Evolutionary conservation across 2,888 invertebrate genomes (phyloP), one percentile per base, ranked within the genome.

Genomic region (Pomacea canaliculata): DNA sequence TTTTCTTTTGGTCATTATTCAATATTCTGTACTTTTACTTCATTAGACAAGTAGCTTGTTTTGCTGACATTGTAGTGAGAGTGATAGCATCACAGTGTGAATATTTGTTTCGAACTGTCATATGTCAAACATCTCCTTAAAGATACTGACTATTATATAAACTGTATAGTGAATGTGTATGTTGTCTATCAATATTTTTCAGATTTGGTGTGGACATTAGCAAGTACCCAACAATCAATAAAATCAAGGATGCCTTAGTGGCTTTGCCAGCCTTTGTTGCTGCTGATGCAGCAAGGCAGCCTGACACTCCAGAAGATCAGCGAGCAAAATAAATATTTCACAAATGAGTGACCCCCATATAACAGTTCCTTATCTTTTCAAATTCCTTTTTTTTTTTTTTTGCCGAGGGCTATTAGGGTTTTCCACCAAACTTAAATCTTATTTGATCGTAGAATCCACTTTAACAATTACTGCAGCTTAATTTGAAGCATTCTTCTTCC

Each of bases 201-300:
- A 95, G 97, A 92, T 98, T 97, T 92, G 96, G 96, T 86, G 97
- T 98, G 18, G 97, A 98, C 90, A 92, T 98, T 83, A 93, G 95
- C 81, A 94, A 95, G 1, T 98, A 95, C 91, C 98, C 98, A 7
- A 96, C 95, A 75, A 97, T 98, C 84, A 92, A 94, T 76, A 94
- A 96, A 87, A 96, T 99, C 78, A 95, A 96, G 90, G 94, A 95
- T 72, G 95, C 96, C 87, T 92, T 98, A 82, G 95, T 95, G 89
- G 94, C 95, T 89, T 95, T 97, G 89, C 96, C 96, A 23, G 96
- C 96, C 9, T 97, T 98, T 92, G 93, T 96, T 81, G 95, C 95
- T 51, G 96, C 97, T 65, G 96, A 97, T 92, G 97, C 97, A 65
- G 95, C 95, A 83, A 94, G 94, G 87, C 98, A 98, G 92, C 97